Conservation (phyloP, 2,888 invertebrate species). For the Clostera curtula region DNA sequence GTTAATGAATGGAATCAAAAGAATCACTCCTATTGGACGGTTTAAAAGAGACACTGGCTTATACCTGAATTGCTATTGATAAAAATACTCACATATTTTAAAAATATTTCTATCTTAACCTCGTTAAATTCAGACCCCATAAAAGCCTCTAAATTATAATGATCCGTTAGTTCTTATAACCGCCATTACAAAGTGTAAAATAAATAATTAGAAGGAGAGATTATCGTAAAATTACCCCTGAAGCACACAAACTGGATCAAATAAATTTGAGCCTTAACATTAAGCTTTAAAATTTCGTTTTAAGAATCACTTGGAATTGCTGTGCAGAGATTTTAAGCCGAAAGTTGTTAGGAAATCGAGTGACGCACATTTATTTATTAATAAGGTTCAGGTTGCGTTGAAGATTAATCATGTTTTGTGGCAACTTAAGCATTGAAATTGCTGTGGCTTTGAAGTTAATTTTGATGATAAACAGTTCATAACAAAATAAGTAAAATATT, state of each 20-base stretch:
- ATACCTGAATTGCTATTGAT: no score
- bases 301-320: slow-evolving; percentile 22
- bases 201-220: slow-evolving; percentile 20
- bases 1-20: no score
- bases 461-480: slow-evolving; percentile 7
- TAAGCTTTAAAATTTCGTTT: slow-evolving; percentile 26
- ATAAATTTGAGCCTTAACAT: slow-evolving; percentile 3
- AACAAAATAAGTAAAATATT: not conserved
- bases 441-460: slow-evolving; percentile 17
- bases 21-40: no score
- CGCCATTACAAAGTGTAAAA: slow-evolving; percentile 21
- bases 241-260: slow-evolving; percentile 7
- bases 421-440: slow-evolving; percentile 25
- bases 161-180: no score
- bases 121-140: no score
- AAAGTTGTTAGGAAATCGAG: slow-evolving; percentile 17
- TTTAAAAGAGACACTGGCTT: no score
- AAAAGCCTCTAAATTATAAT: no score
- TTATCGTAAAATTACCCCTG: slow-evolving; percentile 17
- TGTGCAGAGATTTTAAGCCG: slow-evolving; percentile 25
- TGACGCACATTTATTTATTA: slow-evolving; percentile 16
- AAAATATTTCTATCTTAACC: no score
- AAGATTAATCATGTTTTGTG: slow-evolving; percentile 15
- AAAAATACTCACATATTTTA: no score
- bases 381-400: slow-evolving; percentile 21